Percentiles rank a stretch among this genome's conserved stretches.
phyloP scores from a whole-genome alignment of 2,797 vertebrate genomes.

The Esox lucius region DNA sequence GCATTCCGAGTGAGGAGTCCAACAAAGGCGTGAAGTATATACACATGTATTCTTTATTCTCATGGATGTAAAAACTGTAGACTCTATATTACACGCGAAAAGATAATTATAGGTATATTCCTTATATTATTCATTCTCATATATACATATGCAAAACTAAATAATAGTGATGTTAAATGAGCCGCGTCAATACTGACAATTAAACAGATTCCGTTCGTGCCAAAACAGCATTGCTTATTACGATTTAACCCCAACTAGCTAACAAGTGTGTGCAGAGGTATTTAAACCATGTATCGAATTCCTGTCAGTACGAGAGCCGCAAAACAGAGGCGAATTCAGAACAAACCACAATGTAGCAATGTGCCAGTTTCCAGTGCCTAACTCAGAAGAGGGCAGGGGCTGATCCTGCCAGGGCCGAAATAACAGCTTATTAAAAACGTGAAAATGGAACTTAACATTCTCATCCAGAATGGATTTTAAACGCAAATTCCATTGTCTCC shows the following conservation, averaged over 20 bases:
- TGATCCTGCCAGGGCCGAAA: neutral
- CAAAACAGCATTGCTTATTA: neutral
- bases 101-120: neutral
- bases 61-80: neutral
- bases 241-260: neutral
- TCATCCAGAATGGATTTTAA: conserved; percentile 28
- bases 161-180: neutral
- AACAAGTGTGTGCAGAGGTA: neutral
- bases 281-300: neutral
- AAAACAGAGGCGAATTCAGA: neutral
- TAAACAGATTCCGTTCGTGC: neutral
- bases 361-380: neutral
- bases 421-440: conserved; percentile 2
- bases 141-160: neutral
- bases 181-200: neutral
- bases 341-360: neutral
- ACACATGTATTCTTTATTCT: neutral
- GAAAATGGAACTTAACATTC: conserved; percentile 13
- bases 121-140: neutral
- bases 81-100: neutral
- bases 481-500: conserved; percentile 35
- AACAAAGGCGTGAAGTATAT: conserved; percentile 11
- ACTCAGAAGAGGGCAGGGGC: conserved; percentile 2
- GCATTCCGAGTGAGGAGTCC: conserved; percentile 5
- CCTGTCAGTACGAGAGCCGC: neutral